A percentile compares a stretch with the other conserved stretches of the same genome.
Conservation (phyloP, 2,113 vertebrate species). For the Progne subis region DNA sequence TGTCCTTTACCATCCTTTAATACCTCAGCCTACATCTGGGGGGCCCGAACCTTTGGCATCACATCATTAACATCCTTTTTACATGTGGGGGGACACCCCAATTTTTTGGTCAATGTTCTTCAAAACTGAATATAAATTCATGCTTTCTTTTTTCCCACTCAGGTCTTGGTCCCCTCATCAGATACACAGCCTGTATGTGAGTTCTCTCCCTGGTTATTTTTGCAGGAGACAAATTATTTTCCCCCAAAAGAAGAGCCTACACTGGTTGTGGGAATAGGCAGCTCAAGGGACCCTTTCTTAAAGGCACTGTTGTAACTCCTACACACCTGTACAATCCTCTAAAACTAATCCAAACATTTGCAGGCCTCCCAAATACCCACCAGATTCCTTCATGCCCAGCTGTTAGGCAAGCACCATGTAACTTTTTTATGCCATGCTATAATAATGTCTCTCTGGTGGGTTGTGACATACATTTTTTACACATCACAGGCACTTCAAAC, state of each 20-base stretch:
- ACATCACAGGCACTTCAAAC: neutral
- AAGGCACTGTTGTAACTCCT: neutral
- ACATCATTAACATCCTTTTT: neutral
- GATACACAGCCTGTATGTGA: neutral
- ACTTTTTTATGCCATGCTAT: neutral
- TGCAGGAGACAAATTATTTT: neutral
- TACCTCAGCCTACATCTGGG: neutral
- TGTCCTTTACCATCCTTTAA: neutral
- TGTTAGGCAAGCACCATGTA: neutral
- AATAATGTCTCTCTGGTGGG: neutral
- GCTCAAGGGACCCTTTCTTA: neutral
- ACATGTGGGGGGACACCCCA: rapidly evolving
- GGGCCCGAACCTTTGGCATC: neutral
- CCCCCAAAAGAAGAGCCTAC: neutral
- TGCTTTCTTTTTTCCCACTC: neutral
- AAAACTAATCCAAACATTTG: neutral
- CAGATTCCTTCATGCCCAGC: neutral
- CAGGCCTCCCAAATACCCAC: neutral
- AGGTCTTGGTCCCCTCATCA: neutral
- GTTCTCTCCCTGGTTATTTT: neutral
- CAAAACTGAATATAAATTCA: neutral
- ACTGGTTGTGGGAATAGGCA: neutral
- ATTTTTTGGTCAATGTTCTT: neutral
- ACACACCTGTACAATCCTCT: neutral
- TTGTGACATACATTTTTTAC: neutral